These are phyloP conservation scores for Linnaemya vulpina DNA, from an alignment of 2,888 invertebrate genomes.

Conservation along the genomic window DNA sequence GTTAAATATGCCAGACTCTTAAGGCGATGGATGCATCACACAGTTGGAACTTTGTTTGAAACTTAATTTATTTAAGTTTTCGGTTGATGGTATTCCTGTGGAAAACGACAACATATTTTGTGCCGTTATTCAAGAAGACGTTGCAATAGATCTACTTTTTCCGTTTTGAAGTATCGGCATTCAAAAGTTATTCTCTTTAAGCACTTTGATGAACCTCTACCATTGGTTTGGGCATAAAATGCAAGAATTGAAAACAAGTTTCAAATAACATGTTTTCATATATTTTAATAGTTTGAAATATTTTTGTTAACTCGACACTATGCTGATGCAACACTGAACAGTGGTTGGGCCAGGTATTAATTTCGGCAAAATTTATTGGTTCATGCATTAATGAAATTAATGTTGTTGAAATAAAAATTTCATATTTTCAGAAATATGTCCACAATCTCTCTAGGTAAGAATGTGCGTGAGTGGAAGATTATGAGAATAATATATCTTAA, in stretches of 20 bases:
- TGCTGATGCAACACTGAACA: not conserved
- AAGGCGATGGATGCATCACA: not conserved
- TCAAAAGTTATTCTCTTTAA: not conserved
- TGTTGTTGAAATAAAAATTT: no score
- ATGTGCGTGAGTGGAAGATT: no score
- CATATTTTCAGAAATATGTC: no score
- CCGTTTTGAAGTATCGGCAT: not conserved
- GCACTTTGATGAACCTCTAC: not conserved
- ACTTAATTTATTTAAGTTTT: not conserved
- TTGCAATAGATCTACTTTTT: not conserved
- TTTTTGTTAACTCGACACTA: constrained; percentile 2
- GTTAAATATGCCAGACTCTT: not conserved
- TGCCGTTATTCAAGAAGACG: not conserved
- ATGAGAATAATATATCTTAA: no score
- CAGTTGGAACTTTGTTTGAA: not conserved
- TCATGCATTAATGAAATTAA: not conserved
- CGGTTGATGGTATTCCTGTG: not conserved
- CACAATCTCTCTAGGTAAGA: no score
- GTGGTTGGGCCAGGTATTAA: not conserved
- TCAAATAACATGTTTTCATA: not conserved
- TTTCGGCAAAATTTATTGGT: not conserved
- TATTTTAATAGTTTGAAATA: not conserved
- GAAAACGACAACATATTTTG: not conserved
- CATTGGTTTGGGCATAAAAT: not conserved
- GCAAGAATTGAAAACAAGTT: not conserved